Conservation (phyloP, 2,797 vertebrate species). For the Muraenolepis orangiensis region DNA sequence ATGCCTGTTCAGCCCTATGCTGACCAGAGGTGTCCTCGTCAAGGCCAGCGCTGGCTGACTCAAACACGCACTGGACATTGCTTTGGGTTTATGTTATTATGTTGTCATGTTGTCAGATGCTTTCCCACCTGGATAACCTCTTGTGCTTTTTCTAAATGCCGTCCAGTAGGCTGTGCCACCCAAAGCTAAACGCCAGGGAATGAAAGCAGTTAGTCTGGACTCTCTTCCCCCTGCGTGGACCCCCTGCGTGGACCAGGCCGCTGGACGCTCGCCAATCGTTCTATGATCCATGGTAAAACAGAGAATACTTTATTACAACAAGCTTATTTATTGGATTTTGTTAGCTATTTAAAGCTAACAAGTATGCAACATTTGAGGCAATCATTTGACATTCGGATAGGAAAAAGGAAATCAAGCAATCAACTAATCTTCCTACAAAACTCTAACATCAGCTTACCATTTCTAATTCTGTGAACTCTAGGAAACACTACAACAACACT, state of each 20-base stretch:
- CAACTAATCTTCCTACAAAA: no score
- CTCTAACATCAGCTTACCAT: no score
- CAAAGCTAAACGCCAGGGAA: not conserved
- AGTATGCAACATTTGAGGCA: no score
- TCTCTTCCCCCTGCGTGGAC: not conserved
- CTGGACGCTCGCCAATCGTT: not conserved
- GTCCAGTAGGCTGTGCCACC: not conserved
- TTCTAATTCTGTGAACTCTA: no score
- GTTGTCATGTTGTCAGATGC: not conserved
- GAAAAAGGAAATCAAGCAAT: no score
- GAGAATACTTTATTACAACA: no score
- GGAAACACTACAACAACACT: no score
- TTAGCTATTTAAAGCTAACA: no score
- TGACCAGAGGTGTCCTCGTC: slow-evolving; percentile 27
- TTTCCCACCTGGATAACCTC: no score
- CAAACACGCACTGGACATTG: slow-evolving; percentile 32
- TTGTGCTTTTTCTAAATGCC: not conserved
- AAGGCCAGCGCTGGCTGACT: not conserved
- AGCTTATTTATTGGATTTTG: no score
- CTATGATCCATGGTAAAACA: not conserved
- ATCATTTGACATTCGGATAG: no score
- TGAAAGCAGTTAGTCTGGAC: not conserved
- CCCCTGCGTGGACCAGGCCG: not conserved
- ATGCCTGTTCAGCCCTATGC: slow-evolving; percentile 17
- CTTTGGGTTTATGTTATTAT: slow-evolving; percentile 42